A percentile compares a stretch with the other conserved stretches of the same genome.
phyloP scores from a whole-genome alignment of 2,113 vertebrate genomes.

The pig (Sus scrofa) region DNA sequence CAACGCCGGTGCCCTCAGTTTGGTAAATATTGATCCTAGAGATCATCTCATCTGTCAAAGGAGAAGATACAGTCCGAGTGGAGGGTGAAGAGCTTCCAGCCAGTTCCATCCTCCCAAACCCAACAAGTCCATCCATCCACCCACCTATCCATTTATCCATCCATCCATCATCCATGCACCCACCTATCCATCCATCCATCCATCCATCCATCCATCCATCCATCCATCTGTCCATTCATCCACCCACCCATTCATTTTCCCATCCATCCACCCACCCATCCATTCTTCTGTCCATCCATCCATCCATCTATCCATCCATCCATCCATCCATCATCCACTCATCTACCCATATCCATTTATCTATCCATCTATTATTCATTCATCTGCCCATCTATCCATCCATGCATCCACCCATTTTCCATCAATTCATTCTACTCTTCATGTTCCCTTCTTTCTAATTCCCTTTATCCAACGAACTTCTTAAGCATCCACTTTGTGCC shows the following conservation, averaged over 20 bases:
- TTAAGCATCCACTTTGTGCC: not conserved
- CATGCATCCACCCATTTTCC: not conserved
- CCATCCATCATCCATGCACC: no score
- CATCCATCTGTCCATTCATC: not conserved
- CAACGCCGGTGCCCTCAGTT: no score
- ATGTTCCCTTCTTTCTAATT: not conserved
- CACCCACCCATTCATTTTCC: not conserved
- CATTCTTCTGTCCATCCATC: rapidly evolving
- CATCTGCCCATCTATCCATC: not conserved
- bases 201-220: no score
- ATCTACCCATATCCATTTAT: not conserved
- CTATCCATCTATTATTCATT: not conserved
- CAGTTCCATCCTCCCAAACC: rapidly evolving
- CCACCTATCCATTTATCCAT: not conserved
- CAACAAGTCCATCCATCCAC: rapidly evolving
- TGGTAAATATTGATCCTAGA: not conserved
- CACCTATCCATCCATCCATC: not conserved
- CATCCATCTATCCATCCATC: not conserved
- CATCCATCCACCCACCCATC: not conserved
- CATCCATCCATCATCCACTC: not conserved
- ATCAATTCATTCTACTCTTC: not conserved
- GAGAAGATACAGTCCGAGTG: not conserved
- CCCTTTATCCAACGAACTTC: not conserved
- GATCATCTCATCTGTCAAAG: not conserved
- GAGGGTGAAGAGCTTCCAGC: not conserved